Percentiles rank a stretch among this genome's conserved stretches.
phyloP scores from a whole-genome alignment of 2,113 vertebrate genomes.

The Corythoichthys intestinalis region DNA sequence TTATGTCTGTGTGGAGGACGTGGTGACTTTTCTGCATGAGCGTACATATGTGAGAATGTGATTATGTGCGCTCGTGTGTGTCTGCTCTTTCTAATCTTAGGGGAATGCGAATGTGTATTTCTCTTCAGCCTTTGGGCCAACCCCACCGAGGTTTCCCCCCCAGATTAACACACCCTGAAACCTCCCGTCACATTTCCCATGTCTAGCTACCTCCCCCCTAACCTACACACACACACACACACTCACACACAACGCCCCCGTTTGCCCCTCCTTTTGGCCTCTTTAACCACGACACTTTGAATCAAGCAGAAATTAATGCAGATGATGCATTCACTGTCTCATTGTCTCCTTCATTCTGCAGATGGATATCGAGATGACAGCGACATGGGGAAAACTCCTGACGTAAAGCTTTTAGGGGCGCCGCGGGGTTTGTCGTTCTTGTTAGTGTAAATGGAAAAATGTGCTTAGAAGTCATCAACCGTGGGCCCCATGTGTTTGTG shows the following conservation, averaged over 20 bases:
- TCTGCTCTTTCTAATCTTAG: constrained; percentile 46
- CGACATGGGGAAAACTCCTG: constrained; percentile 29
- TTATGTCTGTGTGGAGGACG: constrained; percentile 29
- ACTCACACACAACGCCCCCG: not conserved
- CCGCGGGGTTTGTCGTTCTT: constrained; percentile 28
- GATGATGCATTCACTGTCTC: constrained; percentile 62
- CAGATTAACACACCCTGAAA: not conserved
- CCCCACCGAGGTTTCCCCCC: constrained; percentile 20
- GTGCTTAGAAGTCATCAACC: not conserved
- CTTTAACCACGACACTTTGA: constrained; percentile 64
- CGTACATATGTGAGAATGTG: constrained; percentile 46
- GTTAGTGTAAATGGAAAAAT: constrained; percentile 17
- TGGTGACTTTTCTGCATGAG: constrained; percentile 55
- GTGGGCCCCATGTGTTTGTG: not conserved
- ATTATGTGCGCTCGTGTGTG: constrained; percentile 44
- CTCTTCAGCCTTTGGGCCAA: constrained; percentile 34
- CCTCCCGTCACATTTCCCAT: constrained; percentile 18
- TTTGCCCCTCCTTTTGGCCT: constrained; percentile 59
- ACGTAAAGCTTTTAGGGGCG: constrained; percentile 44
- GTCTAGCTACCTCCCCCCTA: constrained; percentile 23
- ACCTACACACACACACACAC: not conserved
- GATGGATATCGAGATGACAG: constrained; percentile 49
- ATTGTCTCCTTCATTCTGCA: constrained; percentile 42
- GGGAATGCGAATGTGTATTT: constrained; percentile 35
- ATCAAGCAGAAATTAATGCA: constrained; percentile 64